Conservation (phyloP, 2,888 invertebrate species). For the Lordiphosa fenestrarum region DNA sequence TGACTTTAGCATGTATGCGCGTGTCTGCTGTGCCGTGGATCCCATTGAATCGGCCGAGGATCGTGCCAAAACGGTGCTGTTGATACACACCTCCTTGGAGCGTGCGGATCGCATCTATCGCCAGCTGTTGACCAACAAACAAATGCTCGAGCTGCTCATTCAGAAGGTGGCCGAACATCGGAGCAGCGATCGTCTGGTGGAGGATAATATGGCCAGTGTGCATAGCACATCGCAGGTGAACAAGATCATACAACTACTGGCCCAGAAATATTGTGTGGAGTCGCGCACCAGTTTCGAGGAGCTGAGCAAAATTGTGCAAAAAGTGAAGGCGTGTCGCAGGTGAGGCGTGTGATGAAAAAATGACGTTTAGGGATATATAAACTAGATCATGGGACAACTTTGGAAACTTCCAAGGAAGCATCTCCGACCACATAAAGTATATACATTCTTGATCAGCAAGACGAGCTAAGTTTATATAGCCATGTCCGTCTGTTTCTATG, state of each 20-base stretch:
- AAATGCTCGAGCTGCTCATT: constrained; percentile 91
- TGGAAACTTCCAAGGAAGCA: too few species aligned
- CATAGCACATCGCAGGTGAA: constrained; percentile 87
- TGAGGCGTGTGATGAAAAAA: too few species aligned
- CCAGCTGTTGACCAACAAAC: constrained; percentile 93
- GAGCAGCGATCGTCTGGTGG: constrained; percentile 83
- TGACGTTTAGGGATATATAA: too few species aligned
- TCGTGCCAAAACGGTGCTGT: constrained; percentile 94
- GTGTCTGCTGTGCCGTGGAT: constrained; percentile 97
- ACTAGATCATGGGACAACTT: too few species aligned
- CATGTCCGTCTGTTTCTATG: too few species aligned
- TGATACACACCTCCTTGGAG: constrained; percentile 93
- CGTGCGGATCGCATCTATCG: constrained; percentile 97
- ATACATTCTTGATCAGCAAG: too few species aligned
- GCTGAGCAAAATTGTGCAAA: constrained; percentile 92
- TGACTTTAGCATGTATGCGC: constrained; percentile 94
- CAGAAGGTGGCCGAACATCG: constrained; percentile 94
- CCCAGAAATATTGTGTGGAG: constrained; percentile 96
- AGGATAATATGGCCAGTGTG: constrained; percentile 82
- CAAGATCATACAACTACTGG: constrained; percentile 94
- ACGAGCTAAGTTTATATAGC: too few species aligned
- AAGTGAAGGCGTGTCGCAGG: constrained; percentile 93
- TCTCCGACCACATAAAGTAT: too few species aligned
- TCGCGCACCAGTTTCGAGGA: constrained; percentile 97
- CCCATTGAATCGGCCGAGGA: constrained; percentile 98